Percentiles rank a stretch among this genome's conserved stretches.
These are phyloP conservation scores for Lacerta agilis DNA, from an alignment of 2,797 vertebrate genomes.

Conservation along the genomic window DNA sequence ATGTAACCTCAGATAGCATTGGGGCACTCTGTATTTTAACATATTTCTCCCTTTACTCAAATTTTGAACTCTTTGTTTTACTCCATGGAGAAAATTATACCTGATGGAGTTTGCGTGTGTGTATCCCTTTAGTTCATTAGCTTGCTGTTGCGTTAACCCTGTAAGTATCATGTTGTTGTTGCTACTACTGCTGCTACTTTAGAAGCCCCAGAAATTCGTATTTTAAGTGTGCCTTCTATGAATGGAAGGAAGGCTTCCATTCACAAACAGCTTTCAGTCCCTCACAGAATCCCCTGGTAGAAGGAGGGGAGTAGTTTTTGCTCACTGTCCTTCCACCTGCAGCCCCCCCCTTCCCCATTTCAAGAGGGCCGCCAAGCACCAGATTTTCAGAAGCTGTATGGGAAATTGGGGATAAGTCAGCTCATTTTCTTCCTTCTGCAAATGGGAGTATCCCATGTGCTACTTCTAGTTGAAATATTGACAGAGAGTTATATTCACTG, in stretches of 20 bases:
- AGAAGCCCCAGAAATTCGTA: not conserved
- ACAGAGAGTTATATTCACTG: not conserved
- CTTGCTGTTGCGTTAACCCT: slow-evolving; percentile 31
- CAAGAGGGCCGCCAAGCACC: not conserved
- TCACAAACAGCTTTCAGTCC: not conserved
- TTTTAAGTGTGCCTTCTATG: not conserved
- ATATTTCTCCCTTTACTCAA: slow-evolving; percentile 37
- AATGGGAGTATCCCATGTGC: not conserved
- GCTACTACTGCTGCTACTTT: too few species aligned
- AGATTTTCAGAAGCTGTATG: not conserved
- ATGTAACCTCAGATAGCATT: slow-evolving; percentile 38
- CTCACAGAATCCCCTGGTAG: not conserved
- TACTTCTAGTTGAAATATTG: not conserved
- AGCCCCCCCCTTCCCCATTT: not conserved
- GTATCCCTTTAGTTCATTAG: slow-evolving; percentile 29
- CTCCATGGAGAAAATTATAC: not conserved
- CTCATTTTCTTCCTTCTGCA: not conserved
- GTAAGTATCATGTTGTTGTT: not conserved
- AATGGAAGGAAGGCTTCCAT: not conserved
- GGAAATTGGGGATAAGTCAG: not conserved
- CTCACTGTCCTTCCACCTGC: not conserved
- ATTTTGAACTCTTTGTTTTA: slow-evolving; percentile 22
- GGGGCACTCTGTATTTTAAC: slow-evolving; percentile 22
- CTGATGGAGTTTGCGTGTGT: not conserved
- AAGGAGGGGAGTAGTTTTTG: not conserved